These are phyloP conservation scores for Tanytarsus gracilentus DNA, from an alignment of 2,888 invertebrate genomes.

Conservation along the genomic window DNA sequence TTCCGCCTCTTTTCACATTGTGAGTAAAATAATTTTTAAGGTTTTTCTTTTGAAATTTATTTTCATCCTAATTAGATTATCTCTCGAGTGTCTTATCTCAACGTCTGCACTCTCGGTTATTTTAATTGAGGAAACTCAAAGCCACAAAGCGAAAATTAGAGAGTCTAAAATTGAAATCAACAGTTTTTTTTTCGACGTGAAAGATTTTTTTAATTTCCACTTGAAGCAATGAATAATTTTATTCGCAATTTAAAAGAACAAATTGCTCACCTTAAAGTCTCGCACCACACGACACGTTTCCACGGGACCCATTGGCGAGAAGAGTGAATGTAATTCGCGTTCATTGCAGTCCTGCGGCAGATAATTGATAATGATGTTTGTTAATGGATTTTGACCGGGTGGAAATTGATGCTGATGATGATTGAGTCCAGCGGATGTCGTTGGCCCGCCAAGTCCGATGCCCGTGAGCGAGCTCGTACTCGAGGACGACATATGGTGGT, in stretches of 20 bases:
- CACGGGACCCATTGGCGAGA: slow-evolving; percentile 78
- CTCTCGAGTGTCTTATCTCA: too few relatives aligned
- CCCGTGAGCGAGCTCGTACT: slow-evolving; percentile 38
- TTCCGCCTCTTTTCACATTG: too few relatives aligned
- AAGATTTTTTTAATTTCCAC: not conserved
- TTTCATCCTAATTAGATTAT: too few relatives aligned
- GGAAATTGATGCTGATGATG: not conserved
- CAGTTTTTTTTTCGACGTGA: not conserved
- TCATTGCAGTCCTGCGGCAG: slow-evolving; percentile 90
- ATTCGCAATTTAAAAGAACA: not conserved
- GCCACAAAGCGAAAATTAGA: too few relatives aligned
- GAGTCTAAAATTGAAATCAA: too few relatives aligned
- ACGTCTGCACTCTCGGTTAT: too few relatives aligned
- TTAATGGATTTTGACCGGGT: slow-evolving; percentile 42
- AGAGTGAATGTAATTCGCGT: slow-evolving; percentile 80
- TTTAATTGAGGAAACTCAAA: too few relatives aligned
- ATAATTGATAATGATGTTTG: slow-evolving; percentile 92
- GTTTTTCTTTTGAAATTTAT: too few relatives aligned
- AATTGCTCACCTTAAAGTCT: slow-evolving; percentile 61
- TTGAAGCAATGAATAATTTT: not conserved
- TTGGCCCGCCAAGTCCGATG: slow-evolving; percentile 30
- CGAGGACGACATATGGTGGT: slow-evolving; percentile 38
- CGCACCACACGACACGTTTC: slow-evolving; percentile 88
- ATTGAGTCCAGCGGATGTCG: not conserved
- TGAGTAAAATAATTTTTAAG: too few relatives aligned